These are phyloP conservation scores for Dynastes tityus DNA, from an alignment of 2,888 invertebrate genomes.

Conservation along the genomic window DNA sequence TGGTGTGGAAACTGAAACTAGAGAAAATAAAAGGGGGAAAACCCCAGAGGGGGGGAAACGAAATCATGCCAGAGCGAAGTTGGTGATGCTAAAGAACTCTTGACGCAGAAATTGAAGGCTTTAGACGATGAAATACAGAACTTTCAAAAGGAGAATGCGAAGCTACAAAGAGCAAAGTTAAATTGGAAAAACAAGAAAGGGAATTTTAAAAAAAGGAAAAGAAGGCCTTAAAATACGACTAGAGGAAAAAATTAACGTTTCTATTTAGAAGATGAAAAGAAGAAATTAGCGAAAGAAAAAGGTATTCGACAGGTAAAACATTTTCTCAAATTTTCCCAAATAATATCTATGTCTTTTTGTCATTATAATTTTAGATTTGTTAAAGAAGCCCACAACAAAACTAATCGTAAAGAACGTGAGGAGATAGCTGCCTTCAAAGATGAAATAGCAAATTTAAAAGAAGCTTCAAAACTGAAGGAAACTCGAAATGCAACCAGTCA, in stretches of 20 bases:
- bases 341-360: too few species aligned
- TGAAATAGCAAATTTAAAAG: constrained; percentile 78
- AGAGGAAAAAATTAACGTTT: constrained; percentile 78
- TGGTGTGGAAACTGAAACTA: constrained; percentile 25
- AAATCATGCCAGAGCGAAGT: constrained; percentile 51
- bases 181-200: constrained; percentile 71
- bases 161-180: constrained; percentile 68
- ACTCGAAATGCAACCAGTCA: constrained; percentile 81
- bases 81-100: constrained; percentile 71
- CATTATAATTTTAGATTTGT: constrained; percentile 70
- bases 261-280: constrained; percentile 76
- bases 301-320: constrained; percentile 66
- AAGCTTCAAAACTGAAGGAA: constrained; percentile 82
- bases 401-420: constrained; percentile 80
- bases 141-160: constrained; percentile 73
- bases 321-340: neutral
- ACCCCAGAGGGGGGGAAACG: neutral
- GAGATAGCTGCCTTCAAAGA: constrained; percentile 79
- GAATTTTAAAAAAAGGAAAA: constrained; percentile 74
- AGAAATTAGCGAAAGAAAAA: constrained; percentile 77
- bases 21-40: constrained; percentile 12
- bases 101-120: constrained; percentile 77
- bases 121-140: constrained; percentile 77
- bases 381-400: constrained; percentile 79
- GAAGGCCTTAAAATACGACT: constrained; percentile 73